Base-by-base conservation (phyloP, 1,140 invertebrate genomes). In the Leptinotarsa texana region DNA sequence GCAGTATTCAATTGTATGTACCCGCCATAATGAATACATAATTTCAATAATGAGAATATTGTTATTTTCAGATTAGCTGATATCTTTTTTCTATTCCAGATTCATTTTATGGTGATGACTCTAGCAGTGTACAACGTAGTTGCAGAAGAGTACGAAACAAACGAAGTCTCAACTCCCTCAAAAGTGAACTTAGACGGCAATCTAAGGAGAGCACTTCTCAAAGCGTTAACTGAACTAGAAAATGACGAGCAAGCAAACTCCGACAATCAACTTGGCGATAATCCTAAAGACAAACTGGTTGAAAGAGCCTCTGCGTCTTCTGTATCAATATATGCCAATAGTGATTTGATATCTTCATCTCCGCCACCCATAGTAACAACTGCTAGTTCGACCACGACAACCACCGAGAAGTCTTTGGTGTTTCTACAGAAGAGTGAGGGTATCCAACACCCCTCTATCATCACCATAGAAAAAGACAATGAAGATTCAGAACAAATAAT, bases 171-270 rank as follows among this genome's bases (percentile, higher is more conserved):
- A 5, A 4, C 51, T 18, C 17, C 78, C 18, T 65, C 73, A 42
- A 24, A 78, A 63, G 69, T 47, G 4, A 80, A 80, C 66, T 75
- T 84, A 48, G 81, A 84, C 57, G 48, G 78, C 17, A 80, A 82
- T 69, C 74, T 84, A 42, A 73, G 83, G 22, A 78, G 77, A 76
- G 83, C 83, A n/a, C 74, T 84, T 0, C 70, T 83, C 4, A 80
- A 80, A 77, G 83, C 83, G 8, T 72, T 84, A 51, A 82, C 76
- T 2, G 83, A 84, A 74, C 74, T 84, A 61, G 83, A 84, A 79
- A 83, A 80, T 63, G 82, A 84, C 71, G 79, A 81, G 3, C 77
- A 77, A 57, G 72, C 76, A 65, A 75, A 76, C 15, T 66, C 18
- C 21, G 47, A 69, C 13, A 63, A 78, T 17, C 67, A 74, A 11